A percentile compares a stretch with the other conserved stretches of the same genome.
Conservation (phyloP, 2,888 invertebrate genomes). For the Neuroscelio doddi region DNA sequence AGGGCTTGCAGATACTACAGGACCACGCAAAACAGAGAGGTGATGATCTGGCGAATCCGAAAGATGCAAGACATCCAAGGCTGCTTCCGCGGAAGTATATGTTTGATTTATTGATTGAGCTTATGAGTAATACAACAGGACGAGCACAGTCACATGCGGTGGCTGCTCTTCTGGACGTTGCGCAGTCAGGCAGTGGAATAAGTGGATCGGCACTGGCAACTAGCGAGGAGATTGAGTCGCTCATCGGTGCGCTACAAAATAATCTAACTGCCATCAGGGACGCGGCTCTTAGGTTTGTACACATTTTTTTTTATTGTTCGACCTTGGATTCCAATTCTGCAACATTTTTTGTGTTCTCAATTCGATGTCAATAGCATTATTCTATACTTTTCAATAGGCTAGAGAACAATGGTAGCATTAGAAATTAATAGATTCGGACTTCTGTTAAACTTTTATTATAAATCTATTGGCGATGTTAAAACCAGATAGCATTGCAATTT, state of each 20-base stretch:
- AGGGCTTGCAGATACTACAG: constrained; percentile 79
- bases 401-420: too few species aligned
- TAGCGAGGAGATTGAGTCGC: constrained; percentile 82
- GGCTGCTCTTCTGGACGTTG: constrained; percentile 86
- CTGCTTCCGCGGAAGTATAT: constrained; percentile 88
- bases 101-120: constrained; percentile 84
- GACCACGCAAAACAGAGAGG: constrained; percentile 81
- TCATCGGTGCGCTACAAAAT: constrained; percentile 83
- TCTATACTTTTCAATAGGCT: too few species aligned
- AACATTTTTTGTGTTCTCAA: background rate
- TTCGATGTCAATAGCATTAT: too few species aligned
- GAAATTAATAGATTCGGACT: too few species aligned
- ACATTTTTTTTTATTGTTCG: background rate
- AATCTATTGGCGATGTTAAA: too few species aligned
- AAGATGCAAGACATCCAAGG: constrained; percentile 80
- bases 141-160: constrained; percentile 85
- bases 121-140: constrained; percentile 81
- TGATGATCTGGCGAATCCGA: constrained; percentile 67
- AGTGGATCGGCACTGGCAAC: constrained; percentile 78
- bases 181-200: constrained; percentile 81
- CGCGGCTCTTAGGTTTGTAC: constrained; percentile 75
- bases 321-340: background rate
- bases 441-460: too few species aligned
- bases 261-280: constrained; percentile 82
- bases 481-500: too few species aligned